Percentiles rank a stretch among this genome's conserved stretches.
phyloP scores from a whole-genome alignment of 2,888 invertebrate species.

The Sipha maydis region DNA sequence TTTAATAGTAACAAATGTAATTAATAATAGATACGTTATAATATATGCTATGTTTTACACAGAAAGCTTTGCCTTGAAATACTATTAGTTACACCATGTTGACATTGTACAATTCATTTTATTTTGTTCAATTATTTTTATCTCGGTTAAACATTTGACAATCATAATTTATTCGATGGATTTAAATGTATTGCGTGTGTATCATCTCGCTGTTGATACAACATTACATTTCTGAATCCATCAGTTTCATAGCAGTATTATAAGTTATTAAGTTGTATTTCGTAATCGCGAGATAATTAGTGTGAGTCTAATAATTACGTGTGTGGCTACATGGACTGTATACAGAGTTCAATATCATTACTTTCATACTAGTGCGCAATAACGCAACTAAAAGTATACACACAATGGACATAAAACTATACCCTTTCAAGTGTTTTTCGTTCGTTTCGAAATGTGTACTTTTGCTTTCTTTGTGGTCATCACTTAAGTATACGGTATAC shows the following conservation, averaged over 20 bases:
- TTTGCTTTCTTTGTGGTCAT: background rate
- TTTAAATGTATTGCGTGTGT: no score
- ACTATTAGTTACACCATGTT: no score
- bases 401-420: background rate
- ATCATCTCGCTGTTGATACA: no score
- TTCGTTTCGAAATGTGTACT: background rate
- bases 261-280: background rate
- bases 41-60: background rate
- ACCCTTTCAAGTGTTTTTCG: background rate
- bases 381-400: background rate
- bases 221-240: background rate
- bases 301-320: no score
- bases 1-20: no score
- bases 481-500: background rate
- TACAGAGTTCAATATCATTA: background rate
- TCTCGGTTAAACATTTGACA: background rate
- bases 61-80: background rate
- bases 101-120: background rate
- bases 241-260: background rate
- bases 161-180: background rate
- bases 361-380: background rate
- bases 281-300: background rate
- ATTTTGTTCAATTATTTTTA: background rate
- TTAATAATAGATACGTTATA: no score
- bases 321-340: background rate